phyloP scores from a whole-genome alignment of 2,113 vertebrate genomes.

The Colinus virginianus region DNA sequence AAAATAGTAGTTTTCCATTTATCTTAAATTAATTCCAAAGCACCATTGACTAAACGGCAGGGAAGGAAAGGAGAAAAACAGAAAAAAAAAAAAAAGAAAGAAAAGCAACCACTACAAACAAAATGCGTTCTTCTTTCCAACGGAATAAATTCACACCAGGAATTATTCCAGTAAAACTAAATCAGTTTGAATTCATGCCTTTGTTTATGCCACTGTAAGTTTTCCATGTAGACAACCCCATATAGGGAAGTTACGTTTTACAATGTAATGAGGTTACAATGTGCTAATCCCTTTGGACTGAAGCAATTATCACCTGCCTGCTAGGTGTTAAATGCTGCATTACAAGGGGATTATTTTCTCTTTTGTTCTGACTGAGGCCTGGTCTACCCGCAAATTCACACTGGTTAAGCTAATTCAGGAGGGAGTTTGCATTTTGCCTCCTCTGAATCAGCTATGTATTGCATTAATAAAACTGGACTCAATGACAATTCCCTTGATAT shows the following conservation, averaged over 20 bases:
- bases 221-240: slow-evolving; percentile 40
- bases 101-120: neutral
- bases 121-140: neutral
- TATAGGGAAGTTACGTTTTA: slow-evolving; percentile 61
- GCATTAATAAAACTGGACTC: slow-evolving; percentile 55
- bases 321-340: slow-evolving; percentile 66
- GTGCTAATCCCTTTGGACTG: slow-evolving; percentile 61
- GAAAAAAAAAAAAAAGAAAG: neutral
- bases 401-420: slow-evolving; percentile 40
- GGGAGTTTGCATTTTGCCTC: slow-evolving; percentile 8
- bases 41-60: neutral
- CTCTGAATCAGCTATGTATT: slow-evolving; percentile 28
- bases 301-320: slow-evolving; percentile 72
- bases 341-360: slow-evolving; percentile 68
- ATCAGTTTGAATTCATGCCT: slow-evolving; percentile 34
- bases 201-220: slow-evolving; percentile 26
- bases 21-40: neutral
- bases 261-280: slow-evolving; percentile 66
- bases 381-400: slow-evolving; percentile 44
- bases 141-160: neutral
- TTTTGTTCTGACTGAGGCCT: slow-evolving; percentile 58
- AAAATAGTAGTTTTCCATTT: neutral
- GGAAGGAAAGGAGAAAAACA: neutral
- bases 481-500: slow-evolving; percentile 16
- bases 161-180: slow-evolving; percentile 44